Evolutionary conservation across 2,113 vertebrate species (phyloP).

Genomic region (Eretmodus cyanostictus): DNA sequence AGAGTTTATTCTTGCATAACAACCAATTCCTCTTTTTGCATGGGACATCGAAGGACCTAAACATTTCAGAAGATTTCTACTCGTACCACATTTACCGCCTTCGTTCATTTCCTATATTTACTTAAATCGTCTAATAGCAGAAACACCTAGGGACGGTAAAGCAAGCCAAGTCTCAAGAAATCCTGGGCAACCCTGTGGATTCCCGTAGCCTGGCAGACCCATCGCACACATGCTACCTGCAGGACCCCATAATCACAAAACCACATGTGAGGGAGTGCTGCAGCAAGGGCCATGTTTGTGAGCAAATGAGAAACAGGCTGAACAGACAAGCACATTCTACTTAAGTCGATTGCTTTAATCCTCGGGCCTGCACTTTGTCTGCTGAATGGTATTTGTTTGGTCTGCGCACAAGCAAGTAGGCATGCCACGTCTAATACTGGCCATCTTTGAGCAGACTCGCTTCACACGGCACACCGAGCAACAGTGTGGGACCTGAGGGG

Average conservation of each 20-base stretch:
- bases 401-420: background rate
- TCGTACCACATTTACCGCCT: background rate
- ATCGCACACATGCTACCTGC: background rate
- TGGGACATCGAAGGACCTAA: background rate
- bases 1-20: background rate
- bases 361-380: background rate
- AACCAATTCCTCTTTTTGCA: background rate
- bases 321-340: background rate
- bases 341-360: background rate
- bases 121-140: background rate
- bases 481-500: background rate
- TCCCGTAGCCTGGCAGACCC: background rate
- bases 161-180: background rate
- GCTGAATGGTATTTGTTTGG: background rate
- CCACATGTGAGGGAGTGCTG: constrained; percentile 8
- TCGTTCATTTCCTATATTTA: background rate
- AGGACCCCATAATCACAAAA: constrained; percentile 17
- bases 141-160: background rate
- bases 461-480: background rate
- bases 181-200: background rate
- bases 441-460: background rate
- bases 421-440: background rate
- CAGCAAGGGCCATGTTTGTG: background rate
- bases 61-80: background rate
- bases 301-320: constrained; percentile 28